These are phyloP conservation scores for Cnemophilus loriae DNA, from an alignment of 2,113 vertebrate genomes.

Conservation along the genomic window DNA sequence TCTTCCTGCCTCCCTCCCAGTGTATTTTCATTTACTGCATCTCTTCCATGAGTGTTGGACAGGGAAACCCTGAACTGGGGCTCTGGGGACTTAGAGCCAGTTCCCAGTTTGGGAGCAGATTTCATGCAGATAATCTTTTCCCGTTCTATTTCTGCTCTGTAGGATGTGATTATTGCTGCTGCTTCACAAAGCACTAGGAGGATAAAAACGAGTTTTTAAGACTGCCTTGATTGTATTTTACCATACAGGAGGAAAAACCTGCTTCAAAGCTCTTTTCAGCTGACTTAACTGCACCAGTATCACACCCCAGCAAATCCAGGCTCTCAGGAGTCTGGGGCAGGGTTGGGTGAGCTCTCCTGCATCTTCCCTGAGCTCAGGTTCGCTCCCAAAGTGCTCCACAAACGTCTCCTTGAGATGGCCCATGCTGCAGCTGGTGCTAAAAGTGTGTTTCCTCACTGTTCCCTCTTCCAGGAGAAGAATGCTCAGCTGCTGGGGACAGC, in stretches of 20 bases:
- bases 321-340: not conserved
- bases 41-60: not conserved
- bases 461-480: constrained; percentile 82
- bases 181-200: not conserved
- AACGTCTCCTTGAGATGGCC: accelerated
- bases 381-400: not conserved
- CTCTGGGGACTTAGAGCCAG: not conserved
- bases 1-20: not conserved
- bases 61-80: not conserved
- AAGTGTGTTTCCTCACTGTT: not conserved
- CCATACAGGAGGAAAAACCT: not conserved
- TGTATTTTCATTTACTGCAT: not conserved
- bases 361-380: not conserved
- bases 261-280: not conserved
- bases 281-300: not conserved
- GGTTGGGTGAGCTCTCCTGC: not conserved
- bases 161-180: not conserved
- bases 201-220: not conserved
- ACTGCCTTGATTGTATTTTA: not conserved
- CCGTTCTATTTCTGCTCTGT: not conserved
- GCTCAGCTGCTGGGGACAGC: constrained; percentile 85
- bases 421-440: not conserved
- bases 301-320: not conserved
- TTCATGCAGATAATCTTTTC: constrained; percentile 16
- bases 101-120: constrained; percentile 15